Evolutionary conservation across 2,888 invertebrate genomes (phyloP).

Genomic region (Neoascia interrupta): DNA sequence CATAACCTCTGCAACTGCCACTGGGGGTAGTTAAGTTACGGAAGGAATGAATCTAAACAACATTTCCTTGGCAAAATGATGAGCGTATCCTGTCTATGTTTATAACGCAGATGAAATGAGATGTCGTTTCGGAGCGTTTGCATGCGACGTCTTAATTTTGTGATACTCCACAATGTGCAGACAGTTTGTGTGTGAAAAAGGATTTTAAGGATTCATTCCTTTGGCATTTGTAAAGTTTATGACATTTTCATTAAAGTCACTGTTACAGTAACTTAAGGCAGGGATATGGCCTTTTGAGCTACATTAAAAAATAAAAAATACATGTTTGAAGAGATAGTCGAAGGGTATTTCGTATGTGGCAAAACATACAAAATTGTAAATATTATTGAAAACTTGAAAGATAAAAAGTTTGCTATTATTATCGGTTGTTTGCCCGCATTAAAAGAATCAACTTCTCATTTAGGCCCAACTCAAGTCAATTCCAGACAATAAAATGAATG

Average conservation of each 20-base stretch:
- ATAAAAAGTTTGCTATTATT: no score
- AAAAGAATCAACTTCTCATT: no score
- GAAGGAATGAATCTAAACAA: constrained; percentile 1
- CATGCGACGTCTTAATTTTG: constrained; percentile 19
- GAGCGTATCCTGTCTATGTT: neutral
- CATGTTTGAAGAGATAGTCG: no score
- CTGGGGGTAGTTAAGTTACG: neutral
- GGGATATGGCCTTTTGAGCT: no score
- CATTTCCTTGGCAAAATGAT: neutral
- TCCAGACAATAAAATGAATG: no score
- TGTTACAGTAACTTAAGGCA: no score
- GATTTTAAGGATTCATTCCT: neutral
- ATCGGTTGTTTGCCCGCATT: no score
- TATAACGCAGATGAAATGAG: constrained; percentile 5
- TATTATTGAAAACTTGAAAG: no score
- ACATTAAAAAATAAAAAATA: no score
- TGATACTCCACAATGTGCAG: neutral
- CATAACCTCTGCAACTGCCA: neutral
- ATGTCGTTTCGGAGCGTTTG: constrained; percentile 23
- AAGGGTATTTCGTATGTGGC: neutral
- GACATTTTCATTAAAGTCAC: constrained; percentile 21
- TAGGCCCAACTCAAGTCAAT: no score
- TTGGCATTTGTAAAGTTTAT: neutral
- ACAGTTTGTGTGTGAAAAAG: neutral
- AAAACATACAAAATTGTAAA: no score